Evolutionary conservation across 64 coral and sea anemone genomes (phyloP), one percentile per base, ranked within the genome.

Genomic region (Pocillopora verrucosa): DNA sequence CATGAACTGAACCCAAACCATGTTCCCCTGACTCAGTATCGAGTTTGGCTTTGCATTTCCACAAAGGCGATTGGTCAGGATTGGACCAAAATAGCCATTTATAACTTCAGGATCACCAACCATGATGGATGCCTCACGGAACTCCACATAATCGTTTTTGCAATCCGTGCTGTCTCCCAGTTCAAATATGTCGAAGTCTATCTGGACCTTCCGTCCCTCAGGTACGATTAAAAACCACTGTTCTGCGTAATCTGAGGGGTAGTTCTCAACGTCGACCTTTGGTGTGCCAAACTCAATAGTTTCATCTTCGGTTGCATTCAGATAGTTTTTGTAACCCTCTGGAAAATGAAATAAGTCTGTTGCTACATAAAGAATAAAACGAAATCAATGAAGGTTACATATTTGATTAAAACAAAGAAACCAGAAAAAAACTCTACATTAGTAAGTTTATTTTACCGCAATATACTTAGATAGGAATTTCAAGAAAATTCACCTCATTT

Each of bases 61-160:
- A 35, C 26, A 45, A 2, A 45, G 41, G 41, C 41, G 41, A 45
- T 45, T 45, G 41, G 41, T 45, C 41, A 45, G 41, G 41, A 45
- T 45, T 45, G 2, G 2, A 6, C 41, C 41, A 45, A 45, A 45
- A 20, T 1, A 51, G 10, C 60, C 22, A 14, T 24, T n/a, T 45
- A 45, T 45, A 3, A 6, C 19, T 57, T 26, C 10, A 19, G 60
- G 26, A n/a, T 80, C 38, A 13, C 41, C 41, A 45, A 45, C 41
- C 41, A 45, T 45, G 41, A 45, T 3, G 6, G 41, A 45, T 45
- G 77, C 56, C 13, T 81, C 78, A 14, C 78, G 14, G n/a, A 81
- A 5, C 24, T 81, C 78, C 58, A 81, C 5, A 4, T 81, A 81
- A 60, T 81, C 78, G n/a, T 81, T 81, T 63, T 81, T 10, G 59